Conservation (phyloP, 2,888 invertebrate genomes). For the Perizoma affinitatum region DNA sequence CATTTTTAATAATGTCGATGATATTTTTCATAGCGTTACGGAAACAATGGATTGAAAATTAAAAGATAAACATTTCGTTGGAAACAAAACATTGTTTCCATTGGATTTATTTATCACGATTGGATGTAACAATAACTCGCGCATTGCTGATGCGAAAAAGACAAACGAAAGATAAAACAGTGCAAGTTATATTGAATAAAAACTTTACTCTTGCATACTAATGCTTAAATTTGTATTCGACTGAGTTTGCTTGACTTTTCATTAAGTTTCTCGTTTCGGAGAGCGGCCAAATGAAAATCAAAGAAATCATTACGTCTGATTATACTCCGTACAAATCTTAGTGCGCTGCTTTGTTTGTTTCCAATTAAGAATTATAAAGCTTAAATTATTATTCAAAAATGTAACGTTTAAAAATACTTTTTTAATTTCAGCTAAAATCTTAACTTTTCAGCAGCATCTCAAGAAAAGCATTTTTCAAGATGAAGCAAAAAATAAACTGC, state of each 20-base stretch:
- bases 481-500: constrained; percentile 71
- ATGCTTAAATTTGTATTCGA: constrained; percentile 80
- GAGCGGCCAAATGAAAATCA: constrained; percentile 74
- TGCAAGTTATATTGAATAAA: constrained; percentile 81
- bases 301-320: constrained; percentile 78
- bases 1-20: constrained; percentile 20
- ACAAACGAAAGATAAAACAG: constrained; percentile 75
- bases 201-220: constrained; percentile 82
- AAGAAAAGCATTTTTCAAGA: constrained; percentile 61
- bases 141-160: constrained; percentile 69
- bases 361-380: constrained; percentile 23
- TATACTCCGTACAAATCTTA: constrained; percentile 61
- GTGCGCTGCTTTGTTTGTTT: constrained; percentile 37
- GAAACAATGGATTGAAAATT: constrained; percentile 40
- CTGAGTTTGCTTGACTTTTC: constrained; percentile 81
- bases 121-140: constrained; percentile 62
- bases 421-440: constrained; percentile 43
- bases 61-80: constrained; percentile 47
- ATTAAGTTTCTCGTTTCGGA: constrained; percentile 76
- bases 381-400: constrained; percentile 2
- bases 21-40: constrained; percentile 20
- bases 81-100: constrained; percentile 38
- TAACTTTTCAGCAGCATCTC: constrained; percentile 46
- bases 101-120: constrained; percentile 52
- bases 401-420: constrained; percentile 3